Base-by-base conservation (phyloP, 1,140 invertebrate species). In the Anoplophora glabripennis region DNA sequence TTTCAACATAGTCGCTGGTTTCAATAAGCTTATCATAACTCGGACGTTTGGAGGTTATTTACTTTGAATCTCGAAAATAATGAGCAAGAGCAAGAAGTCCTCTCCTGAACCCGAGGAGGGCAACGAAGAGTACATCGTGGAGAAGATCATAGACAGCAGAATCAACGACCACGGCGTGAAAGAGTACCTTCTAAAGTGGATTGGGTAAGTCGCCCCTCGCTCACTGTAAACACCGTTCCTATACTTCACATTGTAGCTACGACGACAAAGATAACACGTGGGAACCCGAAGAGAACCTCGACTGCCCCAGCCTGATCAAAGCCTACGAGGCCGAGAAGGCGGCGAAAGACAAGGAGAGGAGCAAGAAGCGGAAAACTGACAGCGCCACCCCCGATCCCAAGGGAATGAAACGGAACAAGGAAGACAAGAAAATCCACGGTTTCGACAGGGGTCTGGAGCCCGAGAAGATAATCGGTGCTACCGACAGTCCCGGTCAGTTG, bases 381-480 rank as follows among this genome's bases (percentile, higher is more conserved):
- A 40, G 57, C 35, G 57, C 62, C 18, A 75, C 70, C 11, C 71
- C 72, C 0, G 72, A 63, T 5, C 45, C 37, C n/a, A 72, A 75
- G 51, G 73, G 73, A 49, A 67, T 65, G 1, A 56, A 62, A 52
- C 78, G 77, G 57, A 77, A 76, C 53, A 79, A 78, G 64, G 72
- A 77, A 53, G 80, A 83, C 57, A 79, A 70, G 14, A 85, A 83
- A 49, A 45, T 57, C 74, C 77, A 76, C 36, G 94, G 94, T 18
- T 97, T 96, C 76, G 92, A 94, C 58, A 82, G 93, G 67, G 90
- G 89, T 34, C 76, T 95, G 1, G 89, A 94, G 56, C 92, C 94
- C 4, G 93, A 97, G 71, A 90, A 93, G 72, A 97, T 97, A 59
- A 92, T 98, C 71, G 93, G 93, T 71, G 89, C 88, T n/a, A 92